Evolutionary conservation across 2,113 vertebrate genomes (phyloP).

Genomic region (Sterrhoptilus dennistouni): DNA sequence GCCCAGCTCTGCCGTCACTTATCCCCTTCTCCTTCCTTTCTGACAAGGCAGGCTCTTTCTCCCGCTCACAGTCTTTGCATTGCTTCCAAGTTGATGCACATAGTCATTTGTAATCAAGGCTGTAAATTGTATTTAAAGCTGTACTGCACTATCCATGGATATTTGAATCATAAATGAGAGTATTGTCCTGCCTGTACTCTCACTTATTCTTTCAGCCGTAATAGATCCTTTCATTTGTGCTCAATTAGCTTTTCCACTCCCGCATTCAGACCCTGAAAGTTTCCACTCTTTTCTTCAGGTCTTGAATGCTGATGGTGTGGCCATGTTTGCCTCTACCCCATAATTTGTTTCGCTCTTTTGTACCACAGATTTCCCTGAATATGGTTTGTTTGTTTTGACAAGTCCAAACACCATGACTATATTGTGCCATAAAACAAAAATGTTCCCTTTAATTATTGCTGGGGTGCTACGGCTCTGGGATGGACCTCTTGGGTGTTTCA

Average conservation of each 20-base stretch:
- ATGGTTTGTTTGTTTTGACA: constrained; percentile 74
- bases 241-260: constrained; percentile 47
- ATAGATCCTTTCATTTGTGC: constrained; percentile 38
- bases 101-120: constrained; percentile 23
- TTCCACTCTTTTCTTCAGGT: constrained; percentile 51
- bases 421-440: constrained; percentile 39
- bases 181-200: not conserved
- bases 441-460: constrained; percentile 52
- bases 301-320: constrained; percentile 34
- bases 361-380: constrained; percentile 44
- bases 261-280: constrained; percentile 40
- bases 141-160: not conserved
- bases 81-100: constrained; percentile 35
- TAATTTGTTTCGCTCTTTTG: constrained; percentile 65
- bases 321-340: constrained; percentile 24
- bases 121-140: constrained; percentile 33
- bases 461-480: not conserved
- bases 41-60: constrained; percentile 3
- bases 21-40: not conserved
- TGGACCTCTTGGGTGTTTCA: not conserved
- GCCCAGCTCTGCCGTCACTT: not conserved
- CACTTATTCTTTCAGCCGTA: not conserved
- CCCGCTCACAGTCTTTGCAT: not conserved
- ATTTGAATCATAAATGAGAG: constrained; percentile 28
- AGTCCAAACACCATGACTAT: not conserved